A percentile compares a stretch with the other conserved stretches of the same genome.
phyloP scores from a whole-genome alignment of 2,888 invertebrate species.

The Diarsia mendica region DNA sequence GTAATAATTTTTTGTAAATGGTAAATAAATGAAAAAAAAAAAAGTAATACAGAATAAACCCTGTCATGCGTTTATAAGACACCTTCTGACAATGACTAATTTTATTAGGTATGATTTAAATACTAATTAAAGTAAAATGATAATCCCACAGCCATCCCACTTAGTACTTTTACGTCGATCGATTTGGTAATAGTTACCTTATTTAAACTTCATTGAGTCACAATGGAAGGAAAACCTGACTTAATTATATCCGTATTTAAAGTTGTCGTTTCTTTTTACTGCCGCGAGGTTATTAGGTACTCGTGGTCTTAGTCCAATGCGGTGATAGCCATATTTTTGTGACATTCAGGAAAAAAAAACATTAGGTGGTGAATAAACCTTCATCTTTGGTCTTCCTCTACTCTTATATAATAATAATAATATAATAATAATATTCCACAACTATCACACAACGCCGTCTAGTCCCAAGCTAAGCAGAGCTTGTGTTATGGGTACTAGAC shows the following conservation, averaged over 20 bases:
- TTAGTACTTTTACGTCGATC: background rate
- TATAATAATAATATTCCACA: no score
- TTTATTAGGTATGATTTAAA: background rate
- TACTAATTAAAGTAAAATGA: conserved; percentile 5
- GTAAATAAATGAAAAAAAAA: no score
- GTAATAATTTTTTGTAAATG: no score
- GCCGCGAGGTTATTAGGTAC: background rate
- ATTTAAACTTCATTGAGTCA: background rate
- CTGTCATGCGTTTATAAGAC: background rate
- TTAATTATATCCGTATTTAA: background rate
- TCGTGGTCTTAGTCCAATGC: background rate
- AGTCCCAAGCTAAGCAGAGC: no score
- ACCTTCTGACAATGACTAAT: background rate
- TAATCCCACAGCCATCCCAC: background rate
- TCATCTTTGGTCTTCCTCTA: background rate
- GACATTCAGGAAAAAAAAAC: background rate
- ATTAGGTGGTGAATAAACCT: background rate
- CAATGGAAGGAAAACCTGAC: conserved; percentile 12
- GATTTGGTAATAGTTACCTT: background rate
- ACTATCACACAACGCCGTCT: no score
- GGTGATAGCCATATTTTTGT: background rate
- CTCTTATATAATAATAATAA: no score
- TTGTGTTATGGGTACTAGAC: no score
- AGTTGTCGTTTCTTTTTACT: background rate
- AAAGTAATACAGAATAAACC: background rate